Evolutionary conservation across 2,113 vertebrate species (phyloP), one percentile per base, ranked within the genome.

Genomic region (Aspiorhynchus laticeps): DNA sequence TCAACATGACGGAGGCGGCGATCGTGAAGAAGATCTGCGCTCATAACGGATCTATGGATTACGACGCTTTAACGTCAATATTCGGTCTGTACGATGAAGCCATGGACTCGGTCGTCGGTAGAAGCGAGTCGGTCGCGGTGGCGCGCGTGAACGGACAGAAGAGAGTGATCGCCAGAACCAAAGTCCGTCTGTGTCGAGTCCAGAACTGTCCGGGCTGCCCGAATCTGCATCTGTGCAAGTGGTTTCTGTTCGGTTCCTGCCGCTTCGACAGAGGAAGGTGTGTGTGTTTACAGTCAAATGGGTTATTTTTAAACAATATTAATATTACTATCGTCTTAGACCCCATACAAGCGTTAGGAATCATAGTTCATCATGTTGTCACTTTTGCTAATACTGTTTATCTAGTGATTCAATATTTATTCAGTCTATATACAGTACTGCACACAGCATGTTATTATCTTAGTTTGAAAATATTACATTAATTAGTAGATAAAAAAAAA

Each of bases 181-280:
- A 1, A 0, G 63, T 94, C 69, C 90, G 67, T 2, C 79, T 95
- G 65, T 96, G 95, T 73, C 77, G 88, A 11, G 19, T 0, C 0
- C 92, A 7, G 1, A 78, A 21, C n/a, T 96, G 95, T 1, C 0
- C 0, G 0, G 90, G 92, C 0, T 96, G 94, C 38, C 0, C 0
- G 2, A 28, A 11, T 0, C 86, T 95, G 4, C 95, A 95, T 82
- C 78, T 95, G 36, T 95, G 95, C 0, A 94, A 92, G 56, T 83
- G 83, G n/a, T 15, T 88, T 84, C 86, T 95, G 6, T 79, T 92
- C 46, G 89, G 88, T 7, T 81, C 84, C 14, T 92, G 92, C 76
- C 87, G 9, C 11, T 90, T 87, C 53, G 80, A 33, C 24, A 87
- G 17, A 74, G 76, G 85, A 83, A 84, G 91, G 92, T 90, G 78